A percentile compares a stretch with the other conserved stretches of the same genome.
Evolutionary conservation across 2,888 invertebrate species (phyloP).

Genomic region (Phyllotreta striolata): DNA sequence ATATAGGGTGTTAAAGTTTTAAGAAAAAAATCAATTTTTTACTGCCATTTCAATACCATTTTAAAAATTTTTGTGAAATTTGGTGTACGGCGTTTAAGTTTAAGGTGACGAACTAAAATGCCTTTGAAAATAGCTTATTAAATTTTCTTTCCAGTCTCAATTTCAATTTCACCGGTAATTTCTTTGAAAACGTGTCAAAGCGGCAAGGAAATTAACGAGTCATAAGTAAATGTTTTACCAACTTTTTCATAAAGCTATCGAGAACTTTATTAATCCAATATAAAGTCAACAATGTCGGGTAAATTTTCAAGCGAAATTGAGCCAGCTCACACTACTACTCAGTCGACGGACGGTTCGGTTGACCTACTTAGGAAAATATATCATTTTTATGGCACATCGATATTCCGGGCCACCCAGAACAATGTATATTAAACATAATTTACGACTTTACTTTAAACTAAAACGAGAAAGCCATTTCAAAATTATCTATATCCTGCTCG

Average conservation of each 20-base stretch:
- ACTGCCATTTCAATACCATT: too few relatives aligned
- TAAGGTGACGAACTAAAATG: too few relatives aligned
- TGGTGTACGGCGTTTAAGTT: too few relatives aligned
- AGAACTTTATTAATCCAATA: slow-evolving; percentile 13
- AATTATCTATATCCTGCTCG: slow-evolving; percentile 18
- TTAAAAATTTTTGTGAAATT: too few relatives aligned
- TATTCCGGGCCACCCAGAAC: slow-evolving; percentile 28
- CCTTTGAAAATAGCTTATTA: too few relatives aligned
- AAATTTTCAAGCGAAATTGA: slow-evolving; percentile 29
- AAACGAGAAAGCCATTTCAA: slow-evolving; percentile 32
- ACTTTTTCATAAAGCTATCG: slow-evolving; percentile 11
- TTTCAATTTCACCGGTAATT: too few relatives aligned
- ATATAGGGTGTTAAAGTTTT: too few relatives aligned
- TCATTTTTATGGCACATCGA: slow-evolving; percentile 37
- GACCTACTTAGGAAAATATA: slow-evolving; percentile 31
- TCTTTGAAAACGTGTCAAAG: too few relatives aligned
- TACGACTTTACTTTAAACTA: slow-evolving; percentile 35
- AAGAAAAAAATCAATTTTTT: too few relatives aligned
- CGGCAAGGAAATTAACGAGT: too few relatives aligned
- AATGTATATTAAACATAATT: slow-evolving; percentile 37
- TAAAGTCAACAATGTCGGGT: slow-evolving; percentile 19
- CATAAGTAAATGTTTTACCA: slow-evolving; percentile 6
- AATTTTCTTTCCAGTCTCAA: too few relatives aligned
- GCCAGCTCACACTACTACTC: slow-evolving; percentile 16
- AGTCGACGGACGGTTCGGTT: background rate